Percentiles rank a stretch among this genome's conserved stretches.
Conservation (phyloP, 92 coral and sea anemone genomes). For the Palythoa grandis region DNA sequence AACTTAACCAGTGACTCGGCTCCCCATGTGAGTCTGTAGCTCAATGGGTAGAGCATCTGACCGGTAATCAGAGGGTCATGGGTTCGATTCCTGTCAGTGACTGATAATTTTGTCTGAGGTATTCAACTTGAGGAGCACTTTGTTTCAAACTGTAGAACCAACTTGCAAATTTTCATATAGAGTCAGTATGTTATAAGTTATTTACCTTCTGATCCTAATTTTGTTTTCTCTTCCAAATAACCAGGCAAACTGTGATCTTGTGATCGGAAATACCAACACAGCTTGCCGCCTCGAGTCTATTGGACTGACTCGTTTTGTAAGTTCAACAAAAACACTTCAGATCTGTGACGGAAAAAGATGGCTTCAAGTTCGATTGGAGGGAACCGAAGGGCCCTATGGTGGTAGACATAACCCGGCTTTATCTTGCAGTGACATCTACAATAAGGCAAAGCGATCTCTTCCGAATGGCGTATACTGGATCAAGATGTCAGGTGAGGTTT, state of each 20-base stretch:
- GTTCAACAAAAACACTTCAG: background rate
- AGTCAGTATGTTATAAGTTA: no score
- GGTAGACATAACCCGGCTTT: constrained; percentile 17
- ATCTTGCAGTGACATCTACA: constrained; percentile 14
- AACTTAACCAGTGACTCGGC: no score
- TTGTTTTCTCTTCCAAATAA: background rate
- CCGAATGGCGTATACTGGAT: constrained; percentile 30
- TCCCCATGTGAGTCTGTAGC: no score
- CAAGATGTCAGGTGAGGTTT: constrained; percentile 13
- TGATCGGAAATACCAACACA: constrained; percentile 27
- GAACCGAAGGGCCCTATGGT: background rate
- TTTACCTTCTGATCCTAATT: no score
- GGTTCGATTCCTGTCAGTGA: no score
- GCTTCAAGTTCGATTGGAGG: constrained; percentile 28
- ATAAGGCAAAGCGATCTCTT: background rate
- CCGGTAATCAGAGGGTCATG: no score
- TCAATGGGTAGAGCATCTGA: no score
- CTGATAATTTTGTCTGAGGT: no score
- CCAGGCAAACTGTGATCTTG: constrained; percentile 6
- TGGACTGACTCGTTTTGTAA: constrained; percentile 19
- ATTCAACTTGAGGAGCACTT: no score
- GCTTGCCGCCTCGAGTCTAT: constrained; percentile 4
- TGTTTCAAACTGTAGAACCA: no score
- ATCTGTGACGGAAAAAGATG: constrained; percentile 25
- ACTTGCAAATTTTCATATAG: no score